Conservation (phyloP, 2,888 invertebrate species). For the Meteorus colon region DNA sequence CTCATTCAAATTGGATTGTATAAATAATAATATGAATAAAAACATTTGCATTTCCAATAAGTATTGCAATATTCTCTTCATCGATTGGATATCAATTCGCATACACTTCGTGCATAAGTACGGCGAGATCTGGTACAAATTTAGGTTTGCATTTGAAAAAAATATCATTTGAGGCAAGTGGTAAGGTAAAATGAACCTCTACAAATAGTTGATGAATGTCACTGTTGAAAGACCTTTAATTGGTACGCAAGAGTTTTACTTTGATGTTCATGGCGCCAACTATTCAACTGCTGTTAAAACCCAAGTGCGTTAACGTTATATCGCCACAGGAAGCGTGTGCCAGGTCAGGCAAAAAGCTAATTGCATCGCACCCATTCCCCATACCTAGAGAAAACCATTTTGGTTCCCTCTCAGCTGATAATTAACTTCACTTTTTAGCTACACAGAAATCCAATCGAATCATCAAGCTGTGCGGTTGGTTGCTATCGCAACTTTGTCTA, state of each 20-base stretch:
- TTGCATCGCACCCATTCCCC: slow-evolving; percentile 57
- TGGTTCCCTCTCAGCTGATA: slow-evolving; percentile 53
- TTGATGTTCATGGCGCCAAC: slow-evolving; percentile 48
- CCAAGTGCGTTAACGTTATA: slow-evolving; percentile 36
- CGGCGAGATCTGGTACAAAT: background rate
- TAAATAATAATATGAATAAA: too few relatives aligned
- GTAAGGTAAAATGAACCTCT: background rate
- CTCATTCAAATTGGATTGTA: too few relatives aligned
- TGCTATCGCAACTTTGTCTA: slow-evolving; percentile 9
- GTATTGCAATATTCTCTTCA: too few relatives aligned
- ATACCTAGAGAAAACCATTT: slow-evolving; percentile 13
- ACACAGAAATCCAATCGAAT: slow-evolving; percentile 62
- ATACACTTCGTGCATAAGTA: background rate
- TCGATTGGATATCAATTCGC: too few relatives aligned
- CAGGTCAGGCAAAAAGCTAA: slow-evolving; percentile 63
- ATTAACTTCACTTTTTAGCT: slow-evolving; percentile 66
- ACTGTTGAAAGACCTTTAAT: slow-evolving; percentile 68
- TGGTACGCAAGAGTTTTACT: slow-evolving; percentile 64
- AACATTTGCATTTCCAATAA: too few relatives aligned
- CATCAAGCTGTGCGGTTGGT: slow-evolving; percentile 45
- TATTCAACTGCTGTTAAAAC: slow-evolving; percentile 36
- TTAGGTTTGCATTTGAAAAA: background rate
- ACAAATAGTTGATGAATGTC: slow-evolving; percentile 61
- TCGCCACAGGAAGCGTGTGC: slow-evolving; percentile 39
- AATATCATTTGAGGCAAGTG: background rate